Base-by-base conservation (phyloP, 2,113 vertebrate species). In the Heliornis fulica region DNA sequence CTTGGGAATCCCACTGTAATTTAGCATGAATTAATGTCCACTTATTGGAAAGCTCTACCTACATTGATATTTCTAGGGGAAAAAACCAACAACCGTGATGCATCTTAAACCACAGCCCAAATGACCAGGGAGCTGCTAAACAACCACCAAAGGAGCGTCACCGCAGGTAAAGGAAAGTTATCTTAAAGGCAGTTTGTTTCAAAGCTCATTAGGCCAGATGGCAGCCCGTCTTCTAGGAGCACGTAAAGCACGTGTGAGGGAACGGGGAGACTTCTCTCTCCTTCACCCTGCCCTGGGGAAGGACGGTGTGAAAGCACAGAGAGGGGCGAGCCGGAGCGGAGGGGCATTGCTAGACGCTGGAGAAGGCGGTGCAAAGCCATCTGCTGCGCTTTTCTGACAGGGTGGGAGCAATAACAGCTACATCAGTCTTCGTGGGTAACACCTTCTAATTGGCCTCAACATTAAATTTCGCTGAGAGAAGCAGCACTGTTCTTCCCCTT, bases 11-110 rank as follows among this genome's bases (percentile, higher is more conserved):
- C 90, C 83, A 83, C 88, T 89, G 83, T 96, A 97, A 96, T 97
- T 97, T 96, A 95, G 83, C 72, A 93, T 97, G 92, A 97, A 97
- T 95, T 97, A 96, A 95, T 96, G 94, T 95, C 96, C 96, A 95
- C 72, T 97, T 96, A 95, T 45, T 92, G 69, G 80, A 84, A 95
- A 94, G 65, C 26, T 60, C 90, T 76, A 89, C 88, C 80, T 90
- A 53, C 72, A 28, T 19, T 78, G 76, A 54, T 90, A 78, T 90
- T 96, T 92, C 94, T 86, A 63, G 34, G 90, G 94, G 76, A 86
- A 95, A 91, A 91, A 69, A 8, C 0, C 83, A 91, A 65, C 81
- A 79, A 91, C 87, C 4, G 3, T 75, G 90, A 87, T 92, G 61
- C 45, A 75, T 94, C 90, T 96, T 93, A 84, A 93, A 82, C 85